Evolutionary conservation across 2,113 vertebrate genomes (phyloP), one percentile per base, ranked within the genome.

Genomic region (Tamias sibiricus): DNA sequence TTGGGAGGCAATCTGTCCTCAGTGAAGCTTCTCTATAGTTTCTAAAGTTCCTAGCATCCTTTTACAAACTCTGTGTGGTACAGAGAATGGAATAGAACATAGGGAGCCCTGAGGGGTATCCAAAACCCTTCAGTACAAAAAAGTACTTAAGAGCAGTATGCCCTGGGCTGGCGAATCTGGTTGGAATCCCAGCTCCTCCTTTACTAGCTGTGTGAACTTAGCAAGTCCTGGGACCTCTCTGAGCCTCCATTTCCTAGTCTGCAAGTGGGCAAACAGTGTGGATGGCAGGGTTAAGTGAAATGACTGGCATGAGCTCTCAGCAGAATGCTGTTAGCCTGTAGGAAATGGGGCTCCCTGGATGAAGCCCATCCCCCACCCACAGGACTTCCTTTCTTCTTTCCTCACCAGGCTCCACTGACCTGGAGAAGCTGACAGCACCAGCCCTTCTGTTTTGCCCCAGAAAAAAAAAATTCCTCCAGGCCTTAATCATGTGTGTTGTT

Each of bases 401-500:
- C 30, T 28, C 0, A 1, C 35, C 24, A 12, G 79, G 30, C 40
- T 68, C 30, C 4, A 12, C 10, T 3, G 14, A 30, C 87, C 69
- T 19, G 37, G 8, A 44, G 57, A 54, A 83, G 86, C n/a, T 1
- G 59, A 20, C 14, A 14, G 32, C 24, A 4, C 22, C 9, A 81
- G n/a, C 22, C 40, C 8, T 44, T 87, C 54, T 52, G 16, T 59
- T 87, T 92, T 84, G 64, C 32, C 47, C 37, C n/a, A 35, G 40
- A 79, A 86, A 75, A 79, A 86, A 75, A 69, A 95, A 90, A 82
- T n/a, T 52, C 68, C 49, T 87, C 77, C 30, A 42, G 92, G 91
- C 72, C 54, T 83, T 76, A 49, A 88, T 59, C 24, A 22, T 30
- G 24, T 19, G 42, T n/a, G 35, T 6, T 74, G 69, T 40, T 81